Evolutionary conservation across 2,797 vertebrate species (phyloP), one percentile per base, ranked within the genome.

Genomic region (Hoplostethus atlanticus): DNA sequence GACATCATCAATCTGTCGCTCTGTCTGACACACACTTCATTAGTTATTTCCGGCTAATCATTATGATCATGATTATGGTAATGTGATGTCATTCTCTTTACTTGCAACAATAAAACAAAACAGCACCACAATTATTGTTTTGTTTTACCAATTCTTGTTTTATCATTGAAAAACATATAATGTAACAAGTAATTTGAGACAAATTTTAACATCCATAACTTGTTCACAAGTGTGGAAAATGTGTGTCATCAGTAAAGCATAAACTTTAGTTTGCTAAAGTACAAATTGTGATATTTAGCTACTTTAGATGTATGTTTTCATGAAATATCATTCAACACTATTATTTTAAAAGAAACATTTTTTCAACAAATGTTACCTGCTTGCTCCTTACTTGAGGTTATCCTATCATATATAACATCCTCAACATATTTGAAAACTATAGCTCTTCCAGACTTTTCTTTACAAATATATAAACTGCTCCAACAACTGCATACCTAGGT

Each of bases 41-140:
- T 42, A 28, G 8, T 56, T 59, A 44, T 69, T 15, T 52, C 54
- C 38, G 72, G 12, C 79, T 62, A 12, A 54, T 34, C 11, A 30
- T 31, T 50, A 17, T 66, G 30, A 28, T 40, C 15, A 53, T 17
- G 6, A 52, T 69, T 11, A 30, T 15, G 16, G 61, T 48, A 34
- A 40, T 12, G 46, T 58, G 3, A 65, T 80, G 15, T 73, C 3
- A 76, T 44, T 70, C 73, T 66, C 7, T 40, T 59, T 62, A 40
- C 21, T 38, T 8, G 47, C 21, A 80, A 79, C 76, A 81, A 83
- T 57, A 76, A 79, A 51, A 57, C 56, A 66, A 61, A 62, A 46
- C 11, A 58, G 52, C 42, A 68, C 7, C 11, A 6, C 58, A 52
- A 67, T 42, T 46, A 15, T 46, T 15, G 44, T 28, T 65, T 50